Evolutionary conservation across 2,888 invertebrate genomes (phyloP), one percentile per base, ranked within the genome.

Genomic region (Atrina japonica): DNA sequence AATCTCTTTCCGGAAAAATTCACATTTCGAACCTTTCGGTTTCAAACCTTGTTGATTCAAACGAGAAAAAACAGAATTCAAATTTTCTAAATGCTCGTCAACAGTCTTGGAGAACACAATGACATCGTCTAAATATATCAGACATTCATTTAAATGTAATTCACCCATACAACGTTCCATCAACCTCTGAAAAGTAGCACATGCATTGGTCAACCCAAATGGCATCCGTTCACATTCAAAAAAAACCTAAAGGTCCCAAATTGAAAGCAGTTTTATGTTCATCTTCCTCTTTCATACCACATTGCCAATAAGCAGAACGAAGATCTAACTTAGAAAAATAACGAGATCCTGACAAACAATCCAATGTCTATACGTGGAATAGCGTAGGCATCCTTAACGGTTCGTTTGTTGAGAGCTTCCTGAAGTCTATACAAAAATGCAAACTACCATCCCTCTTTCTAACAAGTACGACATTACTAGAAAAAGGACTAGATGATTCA

Each of bases 171-270:
- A 70, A 5, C 23, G 49, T 49, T 73, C 76, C 59, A 70, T 74
- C 1, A 76, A 47, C 7, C 78, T 50, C 52, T 86, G 80, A 50
- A 85, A 87, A 0, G 77, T 76, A 0, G 83, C 79, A 0, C 82
- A 81, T 18, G 79, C 76, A 3, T 76, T 82, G 0, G 71, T 58
- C 14, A 87, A 52, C 2, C 85, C 85, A 53, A 83, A 84, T 0
- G 81, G 78, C 61, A 86, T 70, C 0, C 77, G 75, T 7, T 66
- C 55, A 58, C 73, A 86, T 55, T 85, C 68, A 27, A 60, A 87
- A 30, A n/a, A 74, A 75, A 2, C 80, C 76, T 14, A 75, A 52
- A 23, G 55, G 35, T 1, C 70, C 68, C 5, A 65, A 55, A 21
- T 73, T 64, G 41, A 75, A 75, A 2, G 77, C 75, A 0, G 75